phyloP scores from a whole-genome alignment of 2,113 vertebrate genomes.

The Empidonax traillii region DNA sequence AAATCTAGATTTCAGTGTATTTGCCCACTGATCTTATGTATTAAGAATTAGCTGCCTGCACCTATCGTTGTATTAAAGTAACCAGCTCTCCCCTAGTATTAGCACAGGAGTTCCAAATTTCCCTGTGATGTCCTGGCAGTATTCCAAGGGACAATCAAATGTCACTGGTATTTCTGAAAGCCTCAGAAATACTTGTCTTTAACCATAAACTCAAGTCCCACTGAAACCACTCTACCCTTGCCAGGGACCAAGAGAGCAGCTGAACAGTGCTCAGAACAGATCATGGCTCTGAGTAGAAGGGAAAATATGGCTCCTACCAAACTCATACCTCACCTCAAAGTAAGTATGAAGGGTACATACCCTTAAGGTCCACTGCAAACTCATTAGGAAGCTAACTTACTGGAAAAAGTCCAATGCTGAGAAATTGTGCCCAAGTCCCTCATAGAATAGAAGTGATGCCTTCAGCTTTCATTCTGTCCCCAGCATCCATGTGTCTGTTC shows the following conservation, averaged over 20 bases:
- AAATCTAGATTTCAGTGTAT: background rate
- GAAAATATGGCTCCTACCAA: background rate
- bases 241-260: background rate
- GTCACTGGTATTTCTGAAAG: background rate
- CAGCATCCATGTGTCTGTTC: background rate
- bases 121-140: background rate
- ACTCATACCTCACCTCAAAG: background rate
- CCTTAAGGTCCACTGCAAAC: background rate
- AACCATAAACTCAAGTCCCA: background rate
- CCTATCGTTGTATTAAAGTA: background rate
- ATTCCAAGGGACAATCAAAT: background rate
- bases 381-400: background rate
- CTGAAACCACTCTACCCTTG: background rate
- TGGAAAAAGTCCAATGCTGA: background rate
- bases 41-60: background rate
- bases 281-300: background rate
- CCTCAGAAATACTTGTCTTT: background rate
- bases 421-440: background rate
- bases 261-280: background rate
- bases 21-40: background rate
- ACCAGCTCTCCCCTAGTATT: background rate
- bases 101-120: background rate
- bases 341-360: background rate
- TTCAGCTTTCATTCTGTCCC: background rate
- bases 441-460: background rate